These are phyloP conservation scores for Bombylius discolor DNA, from an alignment of 2,888 invertebrate genomes.

Conservation along the genomic window DNA sequence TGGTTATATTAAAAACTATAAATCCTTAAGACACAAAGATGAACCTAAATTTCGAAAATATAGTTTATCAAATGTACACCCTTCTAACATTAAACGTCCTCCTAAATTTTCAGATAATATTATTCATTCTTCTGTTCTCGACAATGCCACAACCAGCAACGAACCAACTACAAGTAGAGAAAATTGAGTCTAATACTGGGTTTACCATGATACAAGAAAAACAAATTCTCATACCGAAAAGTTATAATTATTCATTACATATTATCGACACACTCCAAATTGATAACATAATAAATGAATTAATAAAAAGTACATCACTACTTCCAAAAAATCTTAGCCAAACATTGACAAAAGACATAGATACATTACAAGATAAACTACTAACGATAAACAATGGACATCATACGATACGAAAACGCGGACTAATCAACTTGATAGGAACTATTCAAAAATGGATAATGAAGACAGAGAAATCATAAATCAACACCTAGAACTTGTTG, in stretches of 20 bases:
- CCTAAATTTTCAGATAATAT: no score
- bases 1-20: no score
- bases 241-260: not conserved
- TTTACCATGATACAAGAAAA: not conserved
- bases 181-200: no score
- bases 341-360: no score
- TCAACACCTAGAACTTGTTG: not conserved
- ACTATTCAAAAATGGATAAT: constrained; percentile 11
- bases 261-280: not conserved
- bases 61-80: no score
- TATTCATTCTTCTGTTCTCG: no score
- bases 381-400: not conserved
- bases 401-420: constrained; percentile 6
- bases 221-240: not conserved
- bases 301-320: not conserved
- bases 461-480: constrained; percentile 8
- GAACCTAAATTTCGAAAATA: no score
- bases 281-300: not conserved
- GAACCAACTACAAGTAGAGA: no score
- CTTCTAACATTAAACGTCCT: no score
- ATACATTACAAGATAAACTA: not conserved
- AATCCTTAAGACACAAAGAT: no score
- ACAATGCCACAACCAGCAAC: no score
- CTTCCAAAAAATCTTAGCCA: not conserved
- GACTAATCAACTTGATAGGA: constrained; percentile 9